Base-by-base conservation (phyloP, 1,140 invertebrate species). In the Nasonia giraulti region DNA sequence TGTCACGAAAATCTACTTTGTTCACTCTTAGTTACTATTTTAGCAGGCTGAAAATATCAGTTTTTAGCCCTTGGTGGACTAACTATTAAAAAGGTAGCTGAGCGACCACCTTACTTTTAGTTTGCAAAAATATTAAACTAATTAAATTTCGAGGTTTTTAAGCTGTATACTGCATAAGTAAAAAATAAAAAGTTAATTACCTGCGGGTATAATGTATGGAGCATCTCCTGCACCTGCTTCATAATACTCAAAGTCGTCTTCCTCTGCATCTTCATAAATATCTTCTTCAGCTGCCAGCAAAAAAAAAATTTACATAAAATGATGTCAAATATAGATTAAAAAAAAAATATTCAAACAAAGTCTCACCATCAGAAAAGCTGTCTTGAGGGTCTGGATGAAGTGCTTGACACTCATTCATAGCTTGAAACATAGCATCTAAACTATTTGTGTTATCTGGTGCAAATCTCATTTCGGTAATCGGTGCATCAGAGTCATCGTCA, bases 401-500 rank as follows among this genome's bases (percentile, higher is more conserved):
- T 44, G 94, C 94, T 91, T 96, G 96, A 89, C 96, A 96, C 40
- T 95, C 91, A 86, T 92, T 94, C 93, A 97, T 95, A n/a, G 95
- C 95, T 87, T 94, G 90, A 91, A 95, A 97, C 93, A 96, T 95
- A 33, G 91, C 89, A 80, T 95, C 93, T 87, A 97, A 93, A 85
- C 92, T 92, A 82, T 91, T 92, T 76, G 93, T 93, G 90, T 96
- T 94, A 78, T 94, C 93, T 14, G 96, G 96, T 17, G 95, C 94
- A 92, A 97, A 96, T 87, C 95, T 93, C 86, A 97, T 92, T 92
- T 96, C 95, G 62, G 95, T 95, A 40, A 94, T 93, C 75, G 91
- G 90, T 76, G 90, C 80, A 86, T 93, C 92, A 7, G 90, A 92
- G 55, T 94, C 93, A 12, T 91, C 90, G 80, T 94, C 93, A 78